Evolutionary conservation across 2,797 vertebrate genomes (phyloP).

Genomic region (Gobio occitaniae): DNA sequence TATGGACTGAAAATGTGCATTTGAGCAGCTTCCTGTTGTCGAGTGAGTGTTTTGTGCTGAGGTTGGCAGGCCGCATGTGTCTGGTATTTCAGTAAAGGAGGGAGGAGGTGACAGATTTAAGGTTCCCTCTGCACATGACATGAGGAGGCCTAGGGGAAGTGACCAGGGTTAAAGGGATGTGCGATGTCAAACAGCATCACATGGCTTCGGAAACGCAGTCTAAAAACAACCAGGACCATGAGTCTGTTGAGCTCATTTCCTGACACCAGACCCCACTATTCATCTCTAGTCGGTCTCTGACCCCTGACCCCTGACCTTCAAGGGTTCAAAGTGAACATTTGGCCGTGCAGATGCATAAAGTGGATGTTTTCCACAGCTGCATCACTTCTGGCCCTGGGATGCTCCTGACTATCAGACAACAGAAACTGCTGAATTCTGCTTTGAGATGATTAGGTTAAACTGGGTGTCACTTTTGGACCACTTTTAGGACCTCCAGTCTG

Average conservation of each 20-base stretch:
- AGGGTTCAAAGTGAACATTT: slow-evolving; percentile 27
- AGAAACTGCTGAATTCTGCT: not conserved
- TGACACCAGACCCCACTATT: slow-evolving; percentile 49
- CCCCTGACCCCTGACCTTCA: slow-evolving; percentile 24
- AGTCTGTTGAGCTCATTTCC: slow-evolving; percentile 30
- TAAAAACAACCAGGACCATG: slow-evolving; percentile 31
- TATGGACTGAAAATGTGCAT: not conserved
- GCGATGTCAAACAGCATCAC: not conserved
- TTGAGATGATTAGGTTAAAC: slow-evolving; percentile 6
- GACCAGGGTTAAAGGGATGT: not conserved
- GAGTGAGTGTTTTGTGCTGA: slow-evolving; percentile 37
- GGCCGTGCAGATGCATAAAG: not conserved
- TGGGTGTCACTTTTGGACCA: not conserved
- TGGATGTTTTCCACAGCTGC: not conserved
- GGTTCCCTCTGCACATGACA: not conserved
- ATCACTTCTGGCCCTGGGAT: not conserved
- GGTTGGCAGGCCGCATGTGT: not conserved
- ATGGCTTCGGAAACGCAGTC: not conserved
- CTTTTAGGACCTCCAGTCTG: not conserved
- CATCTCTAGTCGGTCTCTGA: not conserved
- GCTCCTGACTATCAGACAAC: not conserved
- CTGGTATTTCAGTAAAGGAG: slow-evolving; percentile 11
- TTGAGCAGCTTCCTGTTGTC: slow-evolving; percentile 44
- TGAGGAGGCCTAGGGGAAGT: slow-evolving; percentile 25
- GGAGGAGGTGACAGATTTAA: slow-evolving; percentile 29